Evolutionary conservation across 1,140 invertebrate genomes (phyloP).

Genomic region (Drosophila subpulchrella): DNA sequence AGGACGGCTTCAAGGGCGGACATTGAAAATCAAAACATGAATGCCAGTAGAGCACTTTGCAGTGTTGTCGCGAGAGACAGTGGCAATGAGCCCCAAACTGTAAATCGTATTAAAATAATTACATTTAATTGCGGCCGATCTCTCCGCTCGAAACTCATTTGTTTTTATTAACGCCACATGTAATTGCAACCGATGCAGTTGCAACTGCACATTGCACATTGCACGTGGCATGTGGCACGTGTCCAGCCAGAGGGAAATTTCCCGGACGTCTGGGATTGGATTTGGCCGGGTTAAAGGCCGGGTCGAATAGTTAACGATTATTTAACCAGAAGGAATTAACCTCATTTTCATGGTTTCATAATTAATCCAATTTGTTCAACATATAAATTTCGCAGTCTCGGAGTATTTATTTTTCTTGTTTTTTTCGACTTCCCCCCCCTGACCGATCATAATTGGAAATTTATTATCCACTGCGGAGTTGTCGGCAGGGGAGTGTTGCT

Average conservation of each 20-base stretch:
- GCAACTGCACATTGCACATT: slow-evolving; percentile 7
- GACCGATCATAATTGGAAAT: slow-evolving; percentile 77
- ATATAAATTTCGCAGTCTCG: slow-evolving; percentile 53
- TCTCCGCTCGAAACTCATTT: slow-evolving; percentile 62
- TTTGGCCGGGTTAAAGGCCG: slow-evolving; percentile 17
- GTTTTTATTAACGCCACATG: slow-evolving; percentile 75
- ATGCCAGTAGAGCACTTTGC: slow-evolving; percentile 34
- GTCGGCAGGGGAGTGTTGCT: slow-evolving; percentile 38
- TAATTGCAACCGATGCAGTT: slow-evolving; percentile 53
- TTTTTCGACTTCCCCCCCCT: neutral
- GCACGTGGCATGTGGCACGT: slow-evolving; percentile 36
- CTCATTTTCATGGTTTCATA: slow-evolving; percentile 81
- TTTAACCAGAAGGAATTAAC: slow-evolving; percentile 77
- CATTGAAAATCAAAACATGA: slow-evolving; percentile 69
- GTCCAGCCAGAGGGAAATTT: slow-evolving; percentile 37
- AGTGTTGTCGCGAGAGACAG: slow-evolving; percentile 5
- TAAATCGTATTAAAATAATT: slow-evolving; percentile 80
- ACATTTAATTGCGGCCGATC: slow-evolving; percentile 78
- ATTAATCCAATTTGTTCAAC: slow-evolving; percentile 77
- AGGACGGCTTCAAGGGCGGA: slow-evolving; percentile 61
- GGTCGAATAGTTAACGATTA: slow-evolving; percentile 64
- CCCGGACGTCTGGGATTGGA: slow-evolving; percentile 3
- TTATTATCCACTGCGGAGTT: slow-evolving; percentile 72
- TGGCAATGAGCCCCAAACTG: slow-evolving; percentile 60
- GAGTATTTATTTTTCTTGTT: neutral